Conservation (phyloP, 2,113 vertebrate species). For the Gallinago jamesoni region DNA sequence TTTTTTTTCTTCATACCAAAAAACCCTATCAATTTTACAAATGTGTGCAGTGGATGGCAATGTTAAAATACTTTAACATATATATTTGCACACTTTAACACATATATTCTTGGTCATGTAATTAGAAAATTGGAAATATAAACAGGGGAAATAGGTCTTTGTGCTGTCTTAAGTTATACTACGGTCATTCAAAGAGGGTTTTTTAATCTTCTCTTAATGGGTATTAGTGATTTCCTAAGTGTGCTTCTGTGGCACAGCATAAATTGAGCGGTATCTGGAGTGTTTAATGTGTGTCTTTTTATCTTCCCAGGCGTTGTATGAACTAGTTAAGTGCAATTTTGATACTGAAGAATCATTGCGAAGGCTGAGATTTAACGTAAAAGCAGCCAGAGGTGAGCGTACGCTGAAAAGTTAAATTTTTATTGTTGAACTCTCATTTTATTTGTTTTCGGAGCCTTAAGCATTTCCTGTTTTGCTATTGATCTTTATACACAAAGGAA, state of each 20-base stretch:
- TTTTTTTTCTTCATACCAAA: not conserved
- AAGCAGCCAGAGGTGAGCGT: slow-evolving; percentile 91
- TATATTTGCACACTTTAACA: not conserved
- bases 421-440: fast-evolving
- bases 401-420: not conserved
- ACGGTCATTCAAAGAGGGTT: not conserved
- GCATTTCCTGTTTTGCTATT: not conserved
- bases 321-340: slow-evolving; percentile 96
- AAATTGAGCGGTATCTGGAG: not conserved
- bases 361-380: slow-evolving; percentile 91
- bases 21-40: not conserved
- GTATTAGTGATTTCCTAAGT: not conserved
- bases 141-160: not conserved
- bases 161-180: not conserved
- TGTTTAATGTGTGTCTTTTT: not conserved
- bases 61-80: not conserved
- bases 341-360: slow-evolving; percentile 93
- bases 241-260: not conserved
- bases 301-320: slow-evolving; percentile 88
- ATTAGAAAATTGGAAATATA: not conserved
- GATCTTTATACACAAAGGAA: not conserved
- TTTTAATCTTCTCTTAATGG: not conserved
- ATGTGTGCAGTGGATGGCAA: not conserved
- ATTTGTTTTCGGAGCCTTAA: not conserved
- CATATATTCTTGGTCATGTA: not conserved